Percentiles rank a stretch among this genome's conserved stretches.
Evolutionary conservation across 23 tunicate genomes (phyloP).

Genomic region (Trididemnum nubilum): DNA sequence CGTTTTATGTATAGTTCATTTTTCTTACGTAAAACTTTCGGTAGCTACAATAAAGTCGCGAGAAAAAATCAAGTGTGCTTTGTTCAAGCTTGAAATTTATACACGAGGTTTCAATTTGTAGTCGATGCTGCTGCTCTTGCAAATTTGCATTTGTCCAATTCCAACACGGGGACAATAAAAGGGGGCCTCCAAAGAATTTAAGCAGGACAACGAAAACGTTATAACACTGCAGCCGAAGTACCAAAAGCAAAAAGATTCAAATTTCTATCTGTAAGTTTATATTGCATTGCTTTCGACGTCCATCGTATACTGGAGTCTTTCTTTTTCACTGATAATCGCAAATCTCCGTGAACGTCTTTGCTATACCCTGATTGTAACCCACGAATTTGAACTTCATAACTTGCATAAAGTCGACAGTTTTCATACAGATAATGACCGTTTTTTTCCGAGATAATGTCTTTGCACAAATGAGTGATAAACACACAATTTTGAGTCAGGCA

Average conservation of each 20-base stretch:
- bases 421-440: not conserved
- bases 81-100: too few relatives aligned
- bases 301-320: not conserved
- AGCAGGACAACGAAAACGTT: too few relatives aligned
- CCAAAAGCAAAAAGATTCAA: slow-evolving; percentile 73
- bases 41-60: too few relatives aligned
- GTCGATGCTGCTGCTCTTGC: too few relatives aligned
- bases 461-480: slow-evolving; percentile 42
- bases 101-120: too few relatives aligned
- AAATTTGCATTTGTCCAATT: too few relatives aligned
- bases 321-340: slow-evolving; percentile 24
- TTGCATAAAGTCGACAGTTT: slow-evolving; percentile 24
- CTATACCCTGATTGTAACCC: slow-evolving; percentile 71
- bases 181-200: too few relatives aligned
- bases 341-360: slow-evolving; percentile 79
- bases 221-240: slow-evolving; percentile 85
- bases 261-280: slow-evolving; percentile 58
- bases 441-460: slow-evolving; percentile 3
- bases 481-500: not conserved
- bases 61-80: too few relatives aligned
- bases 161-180: too few relatives aligned
- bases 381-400: slow-evolving; percentile 34
- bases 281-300: slow-evolving; percentile 38
- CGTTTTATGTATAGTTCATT: too few relatives aligned
- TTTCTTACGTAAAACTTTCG: too few relatives aligned